These are phyloP conservation scores for Sebastes schlegelii DNA, from an alignment of 2,113 vertebrate species.

Conservation along the genomic window DNA sequence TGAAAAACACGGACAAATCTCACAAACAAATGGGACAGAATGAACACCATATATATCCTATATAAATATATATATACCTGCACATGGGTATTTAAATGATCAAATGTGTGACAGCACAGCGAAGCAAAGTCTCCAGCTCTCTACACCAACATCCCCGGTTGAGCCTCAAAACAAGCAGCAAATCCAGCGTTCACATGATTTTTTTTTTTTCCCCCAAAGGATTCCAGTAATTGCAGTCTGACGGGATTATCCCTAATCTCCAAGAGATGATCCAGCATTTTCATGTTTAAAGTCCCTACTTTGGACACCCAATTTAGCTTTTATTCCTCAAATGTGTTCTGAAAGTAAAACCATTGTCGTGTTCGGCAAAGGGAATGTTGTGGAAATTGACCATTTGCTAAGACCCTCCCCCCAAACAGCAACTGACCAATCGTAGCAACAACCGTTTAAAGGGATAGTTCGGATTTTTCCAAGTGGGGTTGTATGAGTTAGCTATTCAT, in stretches of 20 bases:
- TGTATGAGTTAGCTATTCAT: too few species aligned
- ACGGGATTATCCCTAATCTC: slow-evolving; percentile 52
- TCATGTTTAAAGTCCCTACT: too few species aligned
- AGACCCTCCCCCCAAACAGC: too few species aligned
- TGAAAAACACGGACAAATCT: slow-evolving; percentile 11
- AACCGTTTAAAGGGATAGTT: too few species aligned
- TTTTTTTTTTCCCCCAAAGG: not conserved
- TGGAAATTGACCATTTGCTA: not conserved
- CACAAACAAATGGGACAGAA: slow-evolving; percentile 4
- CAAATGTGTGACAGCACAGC: not conserved
- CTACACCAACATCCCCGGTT: not conserved
- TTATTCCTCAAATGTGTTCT: not conserved
- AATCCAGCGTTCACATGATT: slow-evolving; percentile 20
- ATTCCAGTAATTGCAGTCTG: slow-evolving; percentile 42
- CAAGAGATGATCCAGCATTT: slow-evolving; percentile 39
- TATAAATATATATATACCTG: not conserved
- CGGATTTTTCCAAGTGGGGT: too few species aligned
- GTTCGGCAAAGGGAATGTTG: not conserved
- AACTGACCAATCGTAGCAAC: too few species aligned
- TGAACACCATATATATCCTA: not conserved
- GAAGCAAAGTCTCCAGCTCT: not conserved
- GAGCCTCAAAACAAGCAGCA: slow-evolving; percentile 38
- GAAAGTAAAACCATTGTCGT: slow-evolving; percentile 4
- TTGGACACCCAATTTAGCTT: too few species aligned
- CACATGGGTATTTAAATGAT: not conserved